Base-by-base conservation (phyloP, 2,888 invertebrate species). In the Piscicola geometra region DNA sequence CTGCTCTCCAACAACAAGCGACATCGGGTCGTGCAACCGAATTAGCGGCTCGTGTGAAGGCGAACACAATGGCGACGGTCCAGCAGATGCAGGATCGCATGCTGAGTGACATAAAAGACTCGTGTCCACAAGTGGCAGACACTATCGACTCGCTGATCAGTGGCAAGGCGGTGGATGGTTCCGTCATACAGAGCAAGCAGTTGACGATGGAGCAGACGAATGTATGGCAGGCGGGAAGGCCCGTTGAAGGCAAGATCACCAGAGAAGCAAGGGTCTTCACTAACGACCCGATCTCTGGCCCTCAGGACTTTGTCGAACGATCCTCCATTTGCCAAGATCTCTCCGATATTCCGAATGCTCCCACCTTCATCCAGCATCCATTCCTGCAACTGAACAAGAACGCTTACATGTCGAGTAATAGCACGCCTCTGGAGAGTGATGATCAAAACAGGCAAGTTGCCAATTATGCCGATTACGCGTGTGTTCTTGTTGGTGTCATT, bases 21-120 rank as follows among this genome's bases (percentile, higher is more conserved):
- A 21, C 15, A 21, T 70, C 52, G n/a, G 30, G 30, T 21, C 35
- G 71, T 41, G 52, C 47, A n/a, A 52, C 47, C 30, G 71, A 71
- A 47, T 32, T 71, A 1, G 71, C 71, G 30, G 33, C 18, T 32
- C 60, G 33, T 28, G 73, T 73, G n/a, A 73, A 36, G 32, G 41
- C 0, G 32, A 41, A 56, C 41, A 73, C 73, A 1, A 33, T 60
- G 73, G 3, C 32, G 18, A 64, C 64, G 18, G 56, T 73, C 32
- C 47, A 35, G n/a, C 73, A 73, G 60, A 73, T 73, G 73, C 52
- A 73, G 64, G 35, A 60, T 9, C 73, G 36, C 32, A 73, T 73
- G 73, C 2, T 73, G 35, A 21, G 52, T n/a, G 52, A 73, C n/a
- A 56, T 73, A 35, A 73, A 73, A n/a, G 0, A n/a, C 25, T 30